A percentile compares a stretch with the other conserved stretches of the same genome.
phyloP scores from a whole-genome alignment of 1,140 invertebrate species.

The Episyrphus balteatus region DNA sequence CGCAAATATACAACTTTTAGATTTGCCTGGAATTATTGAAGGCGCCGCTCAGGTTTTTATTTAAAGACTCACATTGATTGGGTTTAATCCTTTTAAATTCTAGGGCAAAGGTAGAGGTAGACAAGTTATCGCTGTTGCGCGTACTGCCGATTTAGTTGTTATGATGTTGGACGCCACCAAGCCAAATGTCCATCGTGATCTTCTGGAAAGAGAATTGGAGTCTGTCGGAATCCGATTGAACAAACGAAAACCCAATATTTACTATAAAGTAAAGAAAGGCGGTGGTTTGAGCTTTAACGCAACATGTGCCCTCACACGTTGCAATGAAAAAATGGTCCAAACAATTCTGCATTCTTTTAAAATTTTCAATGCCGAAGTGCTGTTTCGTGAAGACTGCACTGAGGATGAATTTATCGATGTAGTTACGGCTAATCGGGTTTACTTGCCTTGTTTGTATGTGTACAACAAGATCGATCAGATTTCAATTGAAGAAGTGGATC shows the following conservation, averaged over 20 bases:
- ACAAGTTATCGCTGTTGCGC: slow-evolving; percentile 90
- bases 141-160: slow-evolving; percentile 92
- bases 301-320: slow-evolving; percentile 83
- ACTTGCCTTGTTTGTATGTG: slow-evolving; percentile 94
- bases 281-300: slow-evolving; percentile 99
- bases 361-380: slow-evolving; percentile 95
- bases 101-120: slow-evolving; percentile 75
- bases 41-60: slow-evolving; percentile 68
- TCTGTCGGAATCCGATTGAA: slow-evolving; percentile 93
- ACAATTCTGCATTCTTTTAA: slow-evolving; percentile 98
- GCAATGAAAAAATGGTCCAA: slow-evolving; percentile 96
- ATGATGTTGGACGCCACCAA: slow-evolving; percentile 99
- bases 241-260: slow-evolving; percentile 90
- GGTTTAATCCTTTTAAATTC: neutral
- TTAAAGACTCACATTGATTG: slow-evolving; percentile 2
- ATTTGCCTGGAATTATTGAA: slow-evolving; percentile 96
- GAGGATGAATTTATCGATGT: slow-evolving; percentile 98
- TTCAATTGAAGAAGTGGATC: slow-evolving; percentile 96
- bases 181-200: slow-evolving; percentile 81
- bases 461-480: slow-evolving; percentile 99
- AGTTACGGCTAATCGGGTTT: slow-evolving; percentile 94
- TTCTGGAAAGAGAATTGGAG: slow-evolving; percentile 90
- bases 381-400: slow-evolving; percentile 92
- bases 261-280: slow-evolving; percentile 97
- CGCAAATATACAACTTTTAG: slow-evolving; percentile 95